Evolutionary conservation across 2,888 invertebrate species (phyloP).

Genomic region (Zaprionus lineosus): DNA sequence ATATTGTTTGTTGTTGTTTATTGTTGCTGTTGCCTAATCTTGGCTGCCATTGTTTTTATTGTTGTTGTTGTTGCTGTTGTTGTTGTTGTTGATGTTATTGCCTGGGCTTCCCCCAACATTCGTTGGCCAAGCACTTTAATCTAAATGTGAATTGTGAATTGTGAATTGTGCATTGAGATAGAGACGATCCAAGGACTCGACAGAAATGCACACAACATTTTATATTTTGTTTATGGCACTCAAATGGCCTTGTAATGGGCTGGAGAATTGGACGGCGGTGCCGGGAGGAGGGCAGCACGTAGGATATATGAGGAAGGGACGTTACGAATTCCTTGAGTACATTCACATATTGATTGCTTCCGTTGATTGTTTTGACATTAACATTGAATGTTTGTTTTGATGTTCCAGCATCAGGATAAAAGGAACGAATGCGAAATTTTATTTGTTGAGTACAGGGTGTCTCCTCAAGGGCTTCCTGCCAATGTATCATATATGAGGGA

Average conservation of each 20-base stretch:
- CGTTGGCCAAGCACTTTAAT: slow-evolving; percentile 65
- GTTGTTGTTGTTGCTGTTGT: slow-evolving; percentile 1
- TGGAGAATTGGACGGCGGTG: background rate
- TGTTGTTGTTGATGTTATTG: slow-evolving; percentile 3
- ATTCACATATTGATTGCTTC: slow-evolving; percentile 59
- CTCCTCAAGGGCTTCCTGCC: too few species aligned
- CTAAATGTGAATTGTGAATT: slow-evolving; percentile 64
- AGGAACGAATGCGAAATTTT: too few species aligned
- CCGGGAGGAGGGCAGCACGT: background rate
- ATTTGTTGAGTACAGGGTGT: too few species aligned
- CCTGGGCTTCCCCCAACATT: slow-evolving; percentile 56
- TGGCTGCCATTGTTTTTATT: slow-evolving; percentile 38
- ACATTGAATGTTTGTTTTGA: slow-evolving; percentile 21
- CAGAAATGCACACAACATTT: slow-evolving; percentile 19
- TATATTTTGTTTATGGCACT: slow-evolving; percentile 67
- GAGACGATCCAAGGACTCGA: slow-evolving; percentile 12
- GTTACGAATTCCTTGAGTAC: slow-evolving; percentile 3
- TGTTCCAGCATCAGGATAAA: background rate
- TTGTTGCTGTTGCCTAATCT: too few species aligned
- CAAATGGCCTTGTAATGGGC: slow-evolving; percentile 57
- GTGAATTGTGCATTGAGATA: slow-evolving; percentile 54
- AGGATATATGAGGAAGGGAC: too few species aligned
- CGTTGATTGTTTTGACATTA: slow-evolving; percentile 53
- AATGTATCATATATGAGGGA: too few species aligned
- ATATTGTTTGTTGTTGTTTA: too few species aligned